A percentile compares a stretch with the other conserved stretches of the same genome.
Evolutionary conservation across 1,140 invertebrate species (phyloP).

Genomic region (Planococcus citri): DNA sequence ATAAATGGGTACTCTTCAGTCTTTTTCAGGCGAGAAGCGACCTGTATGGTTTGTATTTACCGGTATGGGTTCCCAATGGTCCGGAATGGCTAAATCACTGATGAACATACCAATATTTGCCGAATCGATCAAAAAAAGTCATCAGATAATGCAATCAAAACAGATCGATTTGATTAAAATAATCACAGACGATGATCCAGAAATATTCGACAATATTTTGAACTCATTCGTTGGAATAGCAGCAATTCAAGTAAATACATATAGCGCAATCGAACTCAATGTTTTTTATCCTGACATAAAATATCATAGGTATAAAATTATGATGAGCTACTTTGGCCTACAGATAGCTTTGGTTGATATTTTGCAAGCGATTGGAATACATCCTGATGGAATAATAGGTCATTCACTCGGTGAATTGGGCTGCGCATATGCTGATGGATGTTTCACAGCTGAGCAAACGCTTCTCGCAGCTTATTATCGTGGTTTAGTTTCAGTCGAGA

Average conservation of each 20-base stretch:
- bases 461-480: slow-evolving; percentile 48
- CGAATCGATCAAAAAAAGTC: slow-evolving; percentile 45
- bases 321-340: slow-evolving; percentile 38
- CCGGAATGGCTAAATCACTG: slow-evolving; percentile 44
- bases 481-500: slow-evolving; percentile 43
- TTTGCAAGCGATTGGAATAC: slow-evolving; percentile 39
- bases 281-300: no score
- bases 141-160: slow-evolving; percentile 40
- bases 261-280: no score
- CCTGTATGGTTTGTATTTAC: slow-evolving; percentile 51
- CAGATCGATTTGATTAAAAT: slow-evolving; percentile 48
- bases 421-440: slow-evolving; percentile 57
- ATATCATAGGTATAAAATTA: no score
- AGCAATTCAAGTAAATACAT: slow-evolving; percentile 54
- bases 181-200: slow-evolving; percentile 42
- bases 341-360: slow-evolving; percentile 60
- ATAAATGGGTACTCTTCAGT: slow-evolving; percentile 35
- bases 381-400: slow-evolving; percentile 53
- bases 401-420: slow-evolving; percentile 54
- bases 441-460: slow-evolving; percentile 48
- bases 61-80: slow-evolving; percentile 54
- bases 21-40: slow-evolving; percentile 43
- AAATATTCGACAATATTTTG: slow-evolving; percentile 45
- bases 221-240: slow-evolving; percentile 59
- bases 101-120: slow-evolving; percentile 41